A percentile compares a stretch with the other conserved stretches of the same genome.
These are phyloP conservation scores for Platanista minor DNA, from an alignment of 2,113 vertebrate species.

Conservation along the genomic window DNA sequence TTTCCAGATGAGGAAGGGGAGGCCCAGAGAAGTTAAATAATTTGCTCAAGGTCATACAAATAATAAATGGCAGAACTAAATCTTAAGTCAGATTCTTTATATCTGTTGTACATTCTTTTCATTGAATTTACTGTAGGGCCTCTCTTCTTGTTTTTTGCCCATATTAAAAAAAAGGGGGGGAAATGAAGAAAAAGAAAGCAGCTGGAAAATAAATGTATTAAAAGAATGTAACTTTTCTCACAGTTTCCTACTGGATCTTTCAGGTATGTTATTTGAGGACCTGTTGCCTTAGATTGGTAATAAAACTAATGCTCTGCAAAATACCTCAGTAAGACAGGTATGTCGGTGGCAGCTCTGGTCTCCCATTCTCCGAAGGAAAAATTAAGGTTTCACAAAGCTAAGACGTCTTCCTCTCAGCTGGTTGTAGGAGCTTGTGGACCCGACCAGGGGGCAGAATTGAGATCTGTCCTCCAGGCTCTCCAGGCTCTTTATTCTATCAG, in stretches of 20 bases:
- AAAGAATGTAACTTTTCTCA: neutral
- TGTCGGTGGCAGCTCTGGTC: neutral
- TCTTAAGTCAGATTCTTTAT: neutral
- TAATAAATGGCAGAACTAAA: neutral
- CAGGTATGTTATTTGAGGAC: neutral
- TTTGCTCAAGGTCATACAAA: neutral
- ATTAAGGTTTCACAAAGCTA: neutral
- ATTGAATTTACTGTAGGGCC: neutral
- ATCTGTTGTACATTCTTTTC: neutral
- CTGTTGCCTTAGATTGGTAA: neutral
- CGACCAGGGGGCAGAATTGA: neutral
- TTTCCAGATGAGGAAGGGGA: conserved; percentile 11
- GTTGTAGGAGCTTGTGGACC: neutral
- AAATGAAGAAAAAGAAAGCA: neutral
- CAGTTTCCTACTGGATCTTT: neutral
- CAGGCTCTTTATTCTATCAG: neutral
- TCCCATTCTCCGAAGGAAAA: neutral
- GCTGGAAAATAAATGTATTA: conserved; percentile 8
- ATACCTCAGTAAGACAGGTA: neutral
- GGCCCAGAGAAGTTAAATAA: neutral
- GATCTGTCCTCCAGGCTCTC: rapidly evolving
- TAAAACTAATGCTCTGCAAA: neutral
- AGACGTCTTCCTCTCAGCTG: neutral
- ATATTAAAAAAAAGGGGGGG: neutral
- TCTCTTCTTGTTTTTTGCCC: neutral